These are phyloP conservation scores for Zaprionus kolodkinae DNA, from an alignment of 1,140 invertebrate genomes.

Conservation along the genomic window DNA sequence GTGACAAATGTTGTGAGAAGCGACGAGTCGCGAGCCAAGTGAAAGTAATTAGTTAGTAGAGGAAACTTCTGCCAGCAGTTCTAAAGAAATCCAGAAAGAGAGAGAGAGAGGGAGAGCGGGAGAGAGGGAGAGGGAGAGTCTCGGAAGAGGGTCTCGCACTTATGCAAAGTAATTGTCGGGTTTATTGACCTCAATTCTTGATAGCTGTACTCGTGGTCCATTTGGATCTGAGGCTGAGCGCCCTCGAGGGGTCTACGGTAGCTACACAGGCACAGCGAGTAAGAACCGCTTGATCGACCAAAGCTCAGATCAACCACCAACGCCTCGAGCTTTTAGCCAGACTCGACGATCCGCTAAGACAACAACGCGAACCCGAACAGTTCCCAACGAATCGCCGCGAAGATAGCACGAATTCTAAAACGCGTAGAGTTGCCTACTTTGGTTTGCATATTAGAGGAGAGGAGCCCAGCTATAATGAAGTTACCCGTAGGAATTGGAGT, in stretches of 20 bases:
- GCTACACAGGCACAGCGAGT: neutral
- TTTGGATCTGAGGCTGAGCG: slow-evolving; percentile 17
- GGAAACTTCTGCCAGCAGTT: slow-evolving; percentile 4
- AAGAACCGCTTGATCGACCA: slow-evolving; percentile 19
- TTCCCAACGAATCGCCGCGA: slow-evolving; percentile 60
- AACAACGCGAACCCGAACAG: slow-evolving; percentile 40
- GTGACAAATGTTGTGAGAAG: slow-evolving; percentile 52
- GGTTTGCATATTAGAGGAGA: too few relatives aligned
- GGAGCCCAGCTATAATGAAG: slow-evolving; percentile 24
- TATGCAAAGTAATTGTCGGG: slow-evolving; percentile 26
- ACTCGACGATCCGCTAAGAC: slow-evolving; percentile 24
- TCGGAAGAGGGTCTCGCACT: neutral
- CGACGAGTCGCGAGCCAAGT: slow-evolving; percentile 16
- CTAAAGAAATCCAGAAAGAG: neutral
- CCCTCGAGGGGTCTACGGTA: neutral
- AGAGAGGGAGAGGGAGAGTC: too few relatives aligned
- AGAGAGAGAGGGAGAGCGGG: too few relatives aligned
- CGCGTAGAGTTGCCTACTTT: neutral
- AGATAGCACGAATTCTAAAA: slow-evolving; percentile 38
- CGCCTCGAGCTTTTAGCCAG: slow-evolving; percentile 54
- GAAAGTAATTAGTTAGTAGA: slow-evolving; percentile 44
- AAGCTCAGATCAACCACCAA: slow-evolving; percentile 24
- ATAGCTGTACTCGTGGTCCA: slow-evolving; percentile 14
- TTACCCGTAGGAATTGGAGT: slow-evolving; percentile 3
- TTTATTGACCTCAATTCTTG: slow-evolving; percentile 53